Evolutionary conservation across 35 echinoderm and acorn worm species (phyloP), one percentile per base, ranked within the genome.

Genomic region (Ophioderma brevispina): DNA sequence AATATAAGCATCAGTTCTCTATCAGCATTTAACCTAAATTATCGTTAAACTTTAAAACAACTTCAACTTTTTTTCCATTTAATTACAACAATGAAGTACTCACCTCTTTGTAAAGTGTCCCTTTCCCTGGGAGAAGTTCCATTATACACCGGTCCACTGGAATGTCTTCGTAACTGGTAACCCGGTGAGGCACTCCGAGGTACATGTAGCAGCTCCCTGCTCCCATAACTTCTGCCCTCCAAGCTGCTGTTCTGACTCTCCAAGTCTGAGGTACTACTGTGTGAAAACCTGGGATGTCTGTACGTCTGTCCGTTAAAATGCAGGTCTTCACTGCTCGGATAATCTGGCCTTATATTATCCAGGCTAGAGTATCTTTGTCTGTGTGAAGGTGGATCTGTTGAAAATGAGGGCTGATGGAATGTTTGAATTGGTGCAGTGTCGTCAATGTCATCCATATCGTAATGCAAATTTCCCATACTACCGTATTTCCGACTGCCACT

Each of bases 391-490:
- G 92, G 81, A 31, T 88, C 88, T 19, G 88, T 79, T 13, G 87
- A 77, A 37, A 80, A 76, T 33, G 81, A 76, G 40, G 87, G 50
- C 0, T 80, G 79, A 40, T 75, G 52, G 39, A 49, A 56, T n/a
- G 86, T 36, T 18, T 64, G 78, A 39, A 70, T 25, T 3, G 59
- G 59, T 25, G 59, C 59, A 25, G 59, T 70, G 59, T 70, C 59
- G n/a, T 70, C 59, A 8, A 70, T 25, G n/a, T 70, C 59, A 70
- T 70, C 59, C 15, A 25, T 18, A 25, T 30, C 23, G 2, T 8
- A 25, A 70, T 92, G 31, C 46, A 96, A 36, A 80, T 96, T 96
- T 25, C 92, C 94, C 0, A 90, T 89, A 86, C 94, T 96, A 34
- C 82, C 49, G 79, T 89, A 96, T 80, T 64, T 14, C n/a, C 36